Evolutionary conservation across 2,888 invertebrate genomes (phyloP), one percentile per base, ranked within the genome.

Genomic region (Eumacrocentrus americanus): DNA sequence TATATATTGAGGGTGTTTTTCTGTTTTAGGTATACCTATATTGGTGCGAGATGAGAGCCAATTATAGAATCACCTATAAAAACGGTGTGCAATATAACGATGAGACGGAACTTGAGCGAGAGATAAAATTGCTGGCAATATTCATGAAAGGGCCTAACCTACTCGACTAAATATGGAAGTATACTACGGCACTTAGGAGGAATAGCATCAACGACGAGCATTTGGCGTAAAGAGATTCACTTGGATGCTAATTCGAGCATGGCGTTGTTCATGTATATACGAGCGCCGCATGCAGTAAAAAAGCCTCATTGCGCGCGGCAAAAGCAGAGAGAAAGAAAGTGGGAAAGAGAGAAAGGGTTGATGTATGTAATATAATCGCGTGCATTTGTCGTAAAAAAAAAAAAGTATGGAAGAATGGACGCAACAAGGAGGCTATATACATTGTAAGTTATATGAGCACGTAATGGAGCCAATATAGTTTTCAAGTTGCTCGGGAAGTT

Each of bases 381-480:
- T 67, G 68, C 68, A 75, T 73, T 74, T 67, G 69, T 61, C 65
- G 66, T 67, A 69, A 69, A 65, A 60, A 67, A n/a, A n/a, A n/a
- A 64, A 37, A 48, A 44, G 38, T 52, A 16, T 20, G 42, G 68
- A 70, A 68, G 62, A 67, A 70, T 67, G 70, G 64, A 66, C 66
- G 70, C 66, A 67, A 71, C 68, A 60, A 67, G 64, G 67, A 66
- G 57, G 63, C 67, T 60, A n/a, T n/a, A n/a, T n/a, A 66, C 63
- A 63, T 68, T 58, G 60, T 64, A 53, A 65, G 76, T 77, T 76
- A n/a, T n/a, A 77, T 66, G 75, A 64, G 71, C 70, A 61, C 67
- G 68, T 74, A 73, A 74, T 70, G 69, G 68, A 72, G 64, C 72
- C 74, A 66, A 76, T 77, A 51, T 67, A 68, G 65, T 63, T 70